Percentiles rank a stretch among this genome's conserved stretches.
Conservation (phyloP, 2,797 vertebrate genomes). For the Squalus acanthias region DNA sequence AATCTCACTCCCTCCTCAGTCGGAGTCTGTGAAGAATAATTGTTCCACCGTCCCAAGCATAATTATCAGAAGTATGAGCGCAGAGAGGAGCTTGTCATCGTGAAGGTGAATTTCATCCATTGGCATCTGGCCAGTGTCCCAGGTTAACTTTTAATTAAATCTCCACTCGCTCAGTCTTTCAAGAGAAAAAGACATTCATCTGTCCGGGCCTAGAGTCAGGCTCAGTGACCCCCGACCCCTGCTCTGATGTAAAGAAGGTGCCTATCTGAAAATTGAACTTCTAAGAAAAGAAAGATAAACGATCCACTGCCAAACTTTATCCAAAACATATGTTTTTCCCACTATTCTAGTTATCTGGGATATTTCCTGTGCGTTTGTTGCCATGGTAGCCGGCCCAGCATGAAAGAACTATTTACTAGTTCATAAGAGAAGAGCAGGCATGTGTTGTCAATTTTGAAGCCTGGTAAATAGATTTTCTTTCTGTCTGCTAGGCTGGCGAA, state of each 20-base stretch:
- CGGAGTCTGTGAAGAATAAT: not conserved
- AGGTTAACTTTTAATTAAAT: constrained; percentile 14
- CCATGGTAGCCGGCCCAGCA: constrained; percentile 57
- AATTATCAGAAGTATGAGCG: not conserved
- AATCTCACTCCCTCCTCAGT: not conserved
- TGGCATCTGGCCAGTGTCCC: constrained; percentile 14
- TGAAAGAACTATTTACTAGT: constrained; percentile 56
- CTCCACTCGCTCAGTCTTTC: constrained; percentile 2
- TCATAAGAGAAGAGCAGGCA: constrained; percentile 54
- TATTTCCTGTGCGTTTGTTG: constrained; percentile 65
- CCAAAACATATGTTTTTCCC: constrained; percentile 63
- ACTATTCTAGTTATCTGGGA: constrained; percentile 63
- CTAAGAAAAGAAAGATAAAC: constrained; percentile 41
- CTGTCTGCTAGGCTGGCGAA: constrained; percentile 31
- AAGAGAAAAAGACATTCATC: constrained; percentile 11
- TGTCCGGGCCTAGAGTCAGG: not conserved
- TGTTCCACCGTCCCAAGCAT: not conserved
- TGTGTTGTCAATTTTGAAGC: constrained; percentile 61
- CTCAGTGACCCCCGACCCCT: not conserved
- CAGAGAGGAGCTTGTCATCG: not conserved
- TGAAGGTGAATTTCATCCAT: not conserved
- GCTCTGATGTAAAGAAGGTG: constrained; percentile 42
- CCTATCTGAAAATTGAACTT: constrained; percentile 45
- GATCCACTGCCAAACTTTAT: constrained; percentile 50
- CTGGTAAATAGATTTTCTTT: constrained; percentile 40